phyloP scores from a whole-genome alignment of 2,797 vertebrate species.

The Distichodus sexfasciatus region DNA sequence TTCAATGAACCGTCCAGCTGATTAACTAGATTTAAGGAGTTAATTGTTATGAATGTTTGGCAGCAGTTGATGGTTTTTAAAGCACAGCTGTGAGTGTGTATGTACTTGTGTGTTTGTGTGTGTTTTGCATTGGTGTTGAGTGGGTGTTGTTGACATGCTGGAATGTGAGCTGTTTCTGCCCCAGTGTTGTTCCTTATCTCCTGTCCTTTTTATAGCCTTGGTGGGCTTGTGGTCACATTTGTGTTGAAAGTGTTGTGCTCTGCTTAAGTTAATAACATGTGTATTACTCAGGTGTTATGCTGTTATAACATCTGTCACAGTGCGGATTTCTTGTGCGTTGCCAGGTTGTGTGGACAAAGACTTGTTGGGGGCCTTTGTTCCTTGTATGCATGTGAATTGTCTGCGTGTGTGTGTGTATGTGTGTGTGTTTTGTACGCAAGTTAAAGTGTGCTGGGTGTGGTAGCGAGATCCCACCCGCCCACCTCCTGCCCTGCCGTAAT shows the following conservation, averaged over 20 bases:
- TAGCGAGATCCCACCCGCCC: not conserved
- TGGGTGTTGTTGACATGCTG: conserved; percentile 24
- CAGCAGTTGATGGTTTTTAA: not conserved
- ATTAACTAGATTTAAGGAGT: conserved; percentile 11
- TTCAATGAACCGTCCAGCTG: not conserved
- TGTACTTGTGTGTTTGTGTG: not conserved
- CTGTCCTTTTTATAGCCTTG: conserved; percentile 35
- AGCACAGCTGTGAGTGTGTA: not conserved
- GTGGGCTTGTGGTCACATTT: not conserved
- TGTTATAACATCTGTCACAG: not conserved
- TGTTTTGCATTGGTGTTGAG: not conserved
- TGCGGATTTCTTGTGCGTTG: not conserved
- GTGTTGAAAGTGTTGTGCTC: not conserved
- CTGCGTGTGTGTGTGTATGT: not conserved
- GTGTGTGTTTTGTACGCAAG: not conserved
- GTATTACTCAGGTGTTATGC: not conserved
- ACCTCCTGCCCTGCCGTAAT: not conserved
- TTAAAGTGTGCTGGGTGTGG: not conserved
- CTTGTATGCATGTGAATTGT: not conserved
- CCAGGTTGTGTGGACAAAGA: not conserved
- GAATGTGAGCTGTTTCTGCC: conserved; percentile 39
- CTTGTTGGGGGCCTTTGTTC: not conserved
- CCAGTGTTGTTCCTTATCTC: conserved; percentile 41
- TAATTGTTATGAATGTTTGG: not conserved
- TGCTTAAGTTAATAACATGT: not conserved